These are phyloP conservation scores for Smutsia gigantea DNA, from an alignment of 2,797 vertebrate species.

Conservation along the genomic window DNA sequence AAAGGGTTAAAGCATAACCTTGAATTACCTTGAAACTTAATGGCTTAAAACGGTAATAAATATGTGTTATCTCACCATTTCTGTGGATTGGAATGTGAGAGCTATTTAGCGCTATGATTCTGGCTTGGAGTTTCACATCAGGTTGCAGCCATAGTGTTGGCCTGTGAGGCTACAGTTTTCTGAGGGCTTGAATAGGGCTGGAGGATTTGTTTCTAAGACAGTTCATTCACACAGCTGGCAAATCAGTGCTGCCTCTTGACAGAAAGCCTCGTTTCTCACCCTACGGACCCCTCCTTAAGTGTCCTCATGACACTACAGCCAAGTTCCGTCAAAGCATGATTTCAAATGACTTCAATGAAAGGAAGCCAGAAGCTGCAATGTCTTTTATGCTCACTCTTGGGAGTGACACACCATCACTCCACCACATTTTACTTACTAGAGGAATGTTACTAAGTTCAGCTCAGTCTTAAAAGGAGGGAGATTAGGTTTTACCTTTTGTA, in stretches of 20 bases:
- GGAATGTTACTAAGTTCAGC: not conserved
- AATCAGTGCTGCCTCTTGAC: not conserved
- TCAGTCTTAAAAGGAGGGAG: not conserved
- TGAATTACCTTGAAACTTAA: not conserved
- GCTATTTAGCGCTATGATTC: not conserved
- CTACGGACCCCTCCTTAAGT: not conserved
- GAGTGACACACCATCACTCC: not conserved
- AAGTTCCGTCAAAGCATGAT: not conserved
- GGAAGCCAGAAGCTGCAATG: not conserved
- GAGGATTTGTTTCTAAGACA: not conserved
- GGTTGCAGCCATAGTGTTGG: not conserved
- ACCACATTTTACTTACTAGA: not conserved
- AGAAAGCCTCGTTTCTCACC: not conserved
- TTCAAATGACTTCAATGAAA: not conserved
- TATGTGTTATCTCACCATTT: not conserved
- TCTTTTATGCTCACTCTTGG: not conserved
- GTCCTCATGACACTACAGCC: not conserved
- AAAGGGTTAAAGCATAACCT: not conserved
- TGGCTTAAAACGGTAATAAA: not conserved
- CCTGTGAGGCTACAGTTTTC: not conserved
- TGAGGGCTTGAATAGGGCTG: not conserved
- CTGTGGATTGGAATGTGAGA: not conserved
- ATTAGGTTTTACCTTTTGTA: not conserved
- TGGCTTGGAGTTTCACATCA: not conserved
- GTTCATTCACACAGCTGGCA: not conserved